Base-by-base conservation (phyloP, 2,797 vertebrate genomes). In the Meriones psammophilus region DNA sequence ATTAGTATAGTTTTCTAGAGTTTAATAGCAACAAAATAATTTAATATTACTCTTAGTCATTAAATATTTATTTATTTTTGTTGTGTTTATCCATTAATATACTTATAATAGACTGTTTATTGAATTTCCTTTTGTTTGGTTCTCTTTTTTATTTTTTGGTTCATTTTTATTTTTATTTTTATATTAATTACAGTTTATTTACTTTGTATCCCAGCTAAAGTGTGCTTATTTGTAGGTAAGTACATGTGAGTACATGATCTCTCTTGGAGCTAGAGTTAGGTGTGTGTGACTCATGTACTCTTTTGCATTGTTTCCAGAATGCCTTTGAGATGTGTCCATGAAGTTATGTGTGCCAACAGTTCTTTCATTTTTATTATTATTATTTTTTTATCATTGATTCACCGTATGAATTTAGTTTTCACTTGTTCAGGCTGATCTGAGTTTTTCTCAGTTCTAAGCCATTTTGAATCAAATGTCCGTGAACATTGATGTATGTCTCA, bases 111-210 rank as follows among this genome's bases (percentile, higher is more conserved):
- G 28, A 46, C 64, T 85, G 18, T 92, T 88, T 88, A 93, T 89
- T 94, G 79, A 95, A 94, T 94, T 85, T 30, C 17, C 71, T 93
- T 91, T 95, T 33, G 24, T 18, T 24, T 78, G 69, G 3, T 62
- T 42, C 76, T 95, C 5, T 79, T 80, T 89, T 68, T 54, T 39
- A 39, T 3, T 39, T 39, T 39, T 39, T 39, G 39, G 39, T 39
- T 60, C 85, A 81, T 78, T 71, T 87, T 92, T 66, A 84, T 91
- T 46, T 93, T 88, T 66, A 81, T 77, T 58, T 50, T 50, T 50
- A 50, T 50, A 50, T 50, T 50, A 50, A 50, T 50, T 50, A 10
- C 50, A 50, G 50, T 50, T 50, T 50, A 50, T 50, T 50, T 50
- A 50, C 50, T 10, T 50, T 50, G 50, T 50, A 50, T 50, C 50